Evolutionary conservation across 2,888 invertebrate genomes (phyloP).

Genomic region (Eumerus sabulonum): DNA sequence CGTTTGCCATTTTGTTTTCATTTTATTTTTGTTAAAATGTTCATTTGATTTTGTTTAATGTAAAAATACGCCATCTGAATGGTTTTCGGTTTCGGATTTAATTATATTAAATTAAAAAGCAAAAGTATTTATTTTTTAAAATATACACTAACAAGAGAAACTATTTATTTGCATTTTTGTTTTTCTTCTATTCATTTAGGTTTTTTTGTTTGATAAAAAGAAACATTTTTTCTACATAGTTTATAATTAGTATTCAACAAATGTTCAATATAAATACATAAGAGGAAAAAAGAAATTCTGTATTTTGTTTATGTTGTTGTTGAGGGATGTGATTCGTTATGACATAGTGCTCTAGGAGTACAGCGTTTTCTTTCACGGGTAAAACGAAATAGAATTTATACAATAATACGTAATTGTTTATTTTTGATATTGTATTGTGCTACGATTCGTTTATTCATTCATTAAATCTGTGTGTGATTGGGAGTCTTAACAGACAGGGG

Average conservation of each 20-base stretch:
- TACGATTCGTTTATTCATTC: no score
- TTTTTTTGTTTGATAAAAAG: conserved; percentile 42
- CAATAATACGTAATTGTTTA: conserved; percentile 21
- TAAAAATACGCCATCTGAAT: conserved; percentile 44
- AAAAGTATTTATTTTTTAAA: conserved; percentile 43
- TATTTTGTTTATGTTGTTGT: conserved; percentile 17
- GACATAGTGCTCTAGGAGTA: conserved; percentile 17
- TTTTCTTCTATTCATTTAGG: conserved; percentile 30
- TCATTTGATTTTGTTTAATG: conserved; percentile 27
- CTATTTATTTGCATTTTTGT: conserved; percentile 24
- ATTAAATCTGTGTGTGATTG: conserved; percentile 1
- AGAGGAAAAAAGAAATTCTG: conserved; percentile 28
- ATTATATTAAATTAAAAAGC: conserved; percentile 44
- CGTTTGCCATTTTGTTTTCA: conserved; percentile 13
- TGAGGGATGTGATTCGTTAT: conserved; percentile 25
- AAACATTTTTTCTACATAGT: conserved; percentile 52
- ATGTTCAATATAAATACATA: conserved; percentile 40
- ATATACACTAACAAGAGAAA: conserved; percentile 51
- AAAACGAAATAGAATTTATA: conserved; percentile 9
- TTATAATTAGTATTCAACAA: conserved; percentile 41
- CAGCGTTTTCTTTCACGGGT: background rate
- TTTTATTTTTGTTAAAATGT: conserved; percentile 12
- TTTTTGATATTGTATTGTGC: conserved; percentile 12
- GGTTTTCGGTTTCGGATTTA: conserved; percentile 18
- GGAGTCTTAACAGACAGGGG: background rate